These are phyloP conservation scores for Helicoverpa armigera DNA, from an alignment of 1,140 invertebrate genomes.

Conservation along the genomic window DNA sequence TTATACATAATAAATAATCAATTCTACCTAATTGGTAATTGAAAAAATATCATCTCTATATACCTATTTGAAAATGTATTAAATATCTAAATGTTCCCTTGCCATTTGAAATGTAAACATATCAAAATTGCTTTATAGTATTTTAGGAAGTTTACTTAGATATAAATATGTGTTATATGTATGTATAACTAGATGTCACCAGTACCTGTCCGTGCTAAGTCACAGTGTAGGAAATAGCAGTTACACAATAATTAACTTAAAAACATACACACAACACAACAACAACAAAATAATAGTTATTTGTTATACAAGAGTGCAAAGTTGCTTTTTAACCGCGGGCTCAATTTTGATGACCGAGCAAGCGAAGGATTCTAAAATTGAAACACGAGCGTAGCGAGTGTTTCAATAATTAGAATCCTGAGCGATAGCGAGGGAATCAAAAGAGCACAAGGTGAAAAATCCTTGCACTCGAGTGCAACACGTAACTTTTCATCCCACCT, in stretches of 20 bases:
- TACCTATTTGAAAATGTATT: background rate
- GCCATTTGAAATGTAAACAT: constrained; percentile 30
- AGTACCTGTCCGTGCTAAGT: constrained; percentile 30
- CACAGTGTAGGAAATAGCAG: constrained; percentile 14
- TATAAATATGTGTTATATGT: constrained; percentile 12
- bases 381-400: no score
- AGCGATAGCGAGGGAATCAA: no score
- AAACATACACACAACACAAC: background rate
- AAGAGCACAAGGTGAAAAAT: no score
- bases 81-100: constrained; percentile 16
- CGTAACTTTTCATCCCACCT: no score
- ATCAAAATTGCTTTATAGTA: constrained; percentile 37
- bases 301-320: no score
- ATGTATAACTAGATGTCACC: constrained; percentile 26
- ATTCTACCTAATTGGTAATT: background rate
- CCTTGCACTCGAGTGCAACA: no score
- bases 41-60: constrained; percentile 1
- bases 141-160: constrained; percentile 6
- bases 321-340: no score
- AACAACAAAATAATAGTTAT: no score
- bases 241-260: background rate
- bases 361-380: no score
- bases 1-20: no score
- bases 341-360: no score
- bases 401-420: no score